A percentile compares a stretch with the other conserved stretches of the same genome.
These are phyloP conservation scores for Plutella xylostella DNA, from an alignment of 2,888 invertebrate species.

Conservation along the genomic window DNA sequence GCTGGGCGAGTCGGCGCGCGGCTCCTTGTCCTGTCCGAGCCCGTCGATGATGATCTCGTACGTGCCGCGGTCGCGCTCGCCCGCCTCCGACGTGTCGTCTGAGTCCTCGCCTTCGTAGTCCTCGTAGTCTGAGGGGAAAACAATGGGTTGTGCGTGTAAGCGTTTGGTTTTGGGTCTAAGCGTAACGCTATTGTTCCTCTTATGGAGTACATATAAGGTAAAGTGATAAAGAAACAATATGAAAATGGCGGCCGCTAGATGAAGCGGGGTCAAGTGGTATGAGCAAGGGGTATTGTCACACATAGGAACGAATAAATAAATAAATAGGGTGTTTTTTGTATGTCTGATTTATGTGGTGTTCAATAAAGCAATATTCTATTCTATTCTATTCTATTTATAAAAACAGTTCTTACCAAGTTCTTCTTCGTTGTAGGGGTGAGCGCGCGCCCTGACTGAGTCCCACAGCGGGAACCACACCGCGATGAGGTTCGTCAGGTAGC, in stretches of 20 bases:
- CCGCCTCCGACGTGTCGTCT: constrained; percentile 35
- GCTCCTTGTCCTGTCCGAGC: constrained; percentile 40
- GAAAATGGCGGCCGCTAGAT: neutral
- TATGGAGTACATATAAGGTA: no score
- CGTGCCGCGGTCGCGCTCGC: constrained; percentile 51
- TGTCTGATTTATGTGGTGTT: no score
- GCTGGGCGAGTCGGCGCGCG: constrained; percentile 27
- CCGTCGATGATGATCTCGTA: constrained; percentile 61
- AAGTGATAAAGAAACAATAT: no score
- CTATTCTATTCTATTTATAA: no score
- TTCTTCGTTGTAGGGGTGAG: constrained; percentile 60
- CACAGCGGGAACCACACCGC: constrained; percentile 62
- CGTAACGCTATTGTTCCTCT: no score
- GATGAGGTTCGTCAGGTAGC: constrained; percentile 63
- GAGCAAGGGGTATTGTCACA: no score
- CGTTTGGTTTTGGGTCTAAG: no score
- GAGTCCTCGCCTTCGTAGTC: constrained; percentile 53
- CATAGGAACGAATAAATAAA: no score
- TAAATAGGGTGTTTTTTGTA: no score
- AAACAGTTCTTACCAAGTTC: constrained; percentile 61
- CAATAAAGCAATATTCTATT: no score
- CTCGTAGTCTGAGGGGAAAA: constrained; percentile 40
- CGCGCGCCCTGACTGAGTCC: constrained; percentile 41
- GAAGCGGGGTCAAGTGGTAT: no score
- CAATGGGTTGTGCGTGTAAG: no score